Conservation (phyloP, 2,888 invertebrate species). For the Netelia fuscicornis region DNA sequence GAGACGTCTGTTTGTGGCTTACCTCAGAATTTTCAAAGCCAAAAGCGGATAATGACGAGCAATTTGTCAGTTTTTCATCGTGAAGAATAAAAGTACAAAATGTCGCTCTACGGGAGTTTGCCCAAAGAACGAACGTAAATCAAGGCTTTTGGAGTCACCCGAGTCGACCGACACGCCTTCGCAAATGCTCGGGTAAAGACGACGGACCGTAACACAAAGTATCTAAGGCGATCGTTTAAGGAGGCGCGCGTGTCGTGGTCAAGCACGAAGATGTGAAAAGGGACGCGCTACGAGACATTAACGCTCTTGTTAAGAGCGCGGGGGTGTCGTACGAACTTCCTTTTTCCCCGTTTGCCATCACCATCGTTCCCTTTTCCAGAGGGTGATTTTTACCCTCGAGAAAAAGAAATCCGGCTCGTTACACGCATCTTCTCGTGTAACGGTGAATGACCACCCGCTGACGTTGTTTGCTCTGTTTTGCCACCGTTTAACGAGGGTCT, state of each 20-base stretch:
- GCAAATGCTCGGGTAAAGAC: conserved; percentile 47
- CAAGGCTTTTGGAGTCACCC: conserved; percentile 51
- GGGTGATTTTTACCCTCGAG: conserved; percentile 7
- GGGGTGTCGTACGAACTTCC: conserved; percentile 43
- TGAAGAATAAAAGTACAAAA: conserved; percentile 25
- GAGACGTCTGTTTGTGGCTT: conserved; percentile 5
- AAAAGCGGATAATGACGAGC: conserved; percentile 63
- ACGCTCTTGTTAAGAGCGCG: conserved; percentile 53
- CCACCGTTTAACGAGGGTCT: conserved; percentile 60
- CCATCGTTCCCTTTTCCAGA: background rate
- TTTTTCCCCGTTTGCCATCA: conserved; percentile 3
- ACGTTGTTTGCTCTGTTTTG: conserved; percentile 69
- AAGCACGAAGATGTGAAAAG: conserved; percentile 65
- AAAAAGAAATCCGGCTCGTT: conserved; percentile 65
- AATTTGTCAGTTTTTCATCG: conserved; percentile 76
- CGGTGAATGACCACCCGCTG: conserved; percentile 72
- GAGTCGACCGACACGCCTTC: conserved; percentile 76
- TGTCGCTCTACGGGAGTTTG: conserved; percentile 22
- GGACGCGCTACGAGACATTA: conserved; percentile 61
- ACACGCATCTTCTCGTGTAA: conserved; percentile 67
- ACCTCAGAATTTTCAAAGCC: conserved; percentile 45
- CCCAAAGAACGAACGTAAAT: conserved; percentile 74
- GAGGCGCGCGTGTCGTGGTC: conserved; percentile 66
- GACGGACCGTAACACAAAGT: conserved; percentile 29
- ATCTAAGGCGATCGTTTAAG: background rate